Conservation (phyloP, 2,888 invertebrate genomes). For the Melinopterus prodromus region DNA sequence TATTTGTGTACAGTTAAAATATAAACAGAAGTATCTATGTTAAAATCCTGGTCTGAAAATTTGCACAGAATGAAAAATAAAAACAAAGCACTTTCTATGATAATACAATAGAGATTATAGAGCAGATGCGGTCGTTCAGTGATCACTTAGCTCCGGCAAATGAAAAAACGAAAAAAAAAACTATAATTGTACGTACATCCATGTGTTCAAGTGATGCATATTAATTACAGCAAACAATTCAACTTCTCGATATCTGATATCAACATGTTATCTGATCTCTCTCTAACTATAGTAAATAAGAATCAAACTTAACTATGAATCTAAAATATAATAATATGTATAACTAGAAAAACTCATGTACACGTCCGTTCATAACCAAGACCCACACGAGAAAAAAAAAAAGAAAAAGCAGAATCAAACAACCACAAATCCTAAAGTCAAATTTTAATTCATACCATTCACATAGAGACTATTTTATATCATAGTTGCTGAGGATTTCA, state of each 20-base stretch:
- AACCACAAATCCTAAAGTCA: background rate
- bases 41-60: background rate
- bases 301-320: slow-evolving; percentile 4
- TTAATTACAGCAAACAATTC: background rate
- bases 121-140: background rate
- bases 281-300: background rate
- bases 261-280: background rate
- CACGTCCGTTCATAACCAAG: background rate
- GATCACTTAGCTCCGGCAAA: background rate
- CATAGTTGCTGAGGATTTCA: background rate
- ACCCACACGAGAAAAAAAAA: background rate
- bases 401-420: background rate
- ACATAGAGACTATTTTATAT: background rate
- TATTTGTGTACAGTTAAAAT: slow-evolving; percentile 4
- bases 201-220: background rate
- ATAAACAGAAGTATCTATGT: slow-evolving; percentile 4
- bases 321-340: slow-evolving; percentile 4
- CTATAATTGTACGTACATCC: background rate
- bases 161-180: background rate
- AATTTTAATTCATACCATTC: slow-evolving; percentile 4
- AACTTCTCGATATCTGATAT: background rate
- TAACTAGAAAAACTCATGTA: background rate
- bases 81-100: background rate
- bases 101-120: background rate
- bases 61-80: background rate